Evolutionary conservation across 1,140 invertebrate genomes (phyloP).

Genomic region (Drosophila tristis): DNA sequence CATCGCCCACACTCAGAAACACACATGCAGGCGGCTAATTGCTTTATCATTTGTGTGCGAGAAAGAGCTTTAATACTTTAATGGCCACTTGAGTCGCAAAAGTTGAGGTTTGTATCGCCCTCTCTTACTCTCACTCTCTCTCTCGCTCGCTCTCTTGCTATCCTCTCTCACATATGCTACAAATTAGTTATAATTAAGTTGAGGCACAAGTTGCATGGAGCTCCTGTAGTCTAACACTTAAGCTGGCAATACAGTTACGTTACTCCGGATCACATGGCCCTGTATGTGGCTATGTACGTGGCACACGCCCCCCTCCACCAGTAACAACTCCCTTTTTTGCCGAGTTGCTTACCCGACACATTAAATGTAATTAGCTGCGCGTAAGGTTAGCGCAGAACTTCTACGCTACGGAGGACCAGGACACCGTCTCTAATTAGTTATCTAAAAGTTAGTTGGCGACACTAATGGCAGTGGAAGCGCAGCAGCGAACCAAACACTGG

Average conservation of each 20-base stretch:
- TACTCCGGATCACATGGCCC: constrained; percentile 31
- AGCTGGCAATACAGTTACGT: constrained; percentile 60
- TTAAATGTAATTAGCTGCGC: constrained; percentile 82
- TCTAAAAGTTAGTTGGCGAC: constrained; percentile 79
- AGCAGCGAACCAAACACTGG: constrained; percentile 34
- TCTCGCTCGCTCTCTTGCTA: not conserved
- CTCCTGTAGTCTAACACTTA: constrained; percentile 51
- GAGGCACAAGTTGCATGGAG: constrained; percentile 61
- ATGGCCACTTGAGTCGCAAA: constrained; percentile 74
- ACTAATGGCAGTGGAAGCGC: constrained; percentile 55
- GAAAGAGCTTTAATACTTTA: constrained; percentile 69
- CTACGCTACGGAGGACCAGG: constrained; percentile 18
- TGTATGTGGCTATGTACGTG: no score
- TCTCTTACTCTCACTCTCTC: constrained; percentile 2
- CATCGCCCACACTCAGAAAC: not conserved
- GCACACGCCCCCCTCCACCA: not conserved
- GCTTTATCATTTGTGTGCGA: constrained; percentile 60
- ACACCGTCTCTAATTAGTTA: constrained; percentile 69
- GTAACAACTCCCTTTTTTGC: constrained; percentile 25
- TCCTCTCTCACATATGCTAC: constrained; percentile 59
- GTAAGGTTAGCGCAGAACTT: constrained; percentile 77
- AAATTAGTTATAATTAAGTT: constrained; percentile 83
- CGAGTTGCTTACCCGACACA: constrained; percentile 79
- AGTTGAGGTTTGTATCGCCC: constrained; percentile 55
- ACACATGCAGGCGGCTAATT: constrained; percentile 52